phyloP scores from a whole-genome alignment of 2,113 vertebrate species.

The Pantherophis guttatus region DNA sequence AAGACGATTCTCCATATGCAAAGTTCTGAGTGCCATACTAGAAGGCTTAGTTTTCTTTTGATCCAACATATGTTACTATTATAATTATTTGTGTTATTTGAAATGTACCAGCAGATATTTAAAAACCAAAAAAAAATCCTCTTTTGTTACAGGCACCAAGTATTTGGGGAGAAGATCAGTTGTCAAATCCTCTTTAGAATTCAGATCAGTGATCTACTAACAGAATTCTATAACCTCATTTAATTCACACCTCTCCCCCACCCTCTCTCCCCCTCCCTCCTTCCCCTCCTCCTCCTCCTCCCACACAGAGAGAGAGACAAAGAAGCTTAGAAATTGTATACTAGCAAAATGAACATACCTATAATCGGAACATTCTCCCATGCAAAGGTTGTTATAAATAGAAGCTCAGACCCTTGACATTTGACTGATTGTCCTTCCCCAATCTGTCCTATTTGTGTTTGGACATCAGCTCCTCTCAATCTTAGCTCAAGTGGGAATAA shows the following conservation, averaged over 20 bases:
- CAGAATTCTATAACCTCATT: not conserved
- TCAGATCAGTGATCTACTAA: not conserved
- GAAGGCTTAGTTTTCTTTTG: not conserved
- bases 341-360: not conserved
- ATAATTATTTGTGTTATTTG: not conserved
- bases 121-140: not conserved
- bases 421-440: not conserved
- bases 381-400: not conserved
- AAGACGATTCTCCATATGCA: not conserved
- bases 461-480: not conserved
- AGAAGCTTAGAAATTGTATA: not conserved
- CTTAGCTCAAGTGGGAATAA: not conserved
- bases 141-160: not conserved
- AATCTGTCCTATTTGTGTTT: not conserved
- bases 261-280: not conserved
- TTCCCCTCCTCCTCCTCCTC: accelerated
- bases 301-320: not conserved
- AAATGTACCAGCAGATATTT: not conserved
- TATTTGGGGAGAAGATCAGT: not conserved
- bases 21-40: not conserved
- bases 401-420: not conserved
- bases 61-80: not conserved
- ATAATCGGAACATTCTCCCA: not conserved
- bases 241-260: not conserved
- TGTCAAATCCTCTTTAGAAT: not conserved